Evolutionary conservation across 2,113 vertebrate genomes (phyloP).

Genomic region (Mustela lutreola): DNA sequence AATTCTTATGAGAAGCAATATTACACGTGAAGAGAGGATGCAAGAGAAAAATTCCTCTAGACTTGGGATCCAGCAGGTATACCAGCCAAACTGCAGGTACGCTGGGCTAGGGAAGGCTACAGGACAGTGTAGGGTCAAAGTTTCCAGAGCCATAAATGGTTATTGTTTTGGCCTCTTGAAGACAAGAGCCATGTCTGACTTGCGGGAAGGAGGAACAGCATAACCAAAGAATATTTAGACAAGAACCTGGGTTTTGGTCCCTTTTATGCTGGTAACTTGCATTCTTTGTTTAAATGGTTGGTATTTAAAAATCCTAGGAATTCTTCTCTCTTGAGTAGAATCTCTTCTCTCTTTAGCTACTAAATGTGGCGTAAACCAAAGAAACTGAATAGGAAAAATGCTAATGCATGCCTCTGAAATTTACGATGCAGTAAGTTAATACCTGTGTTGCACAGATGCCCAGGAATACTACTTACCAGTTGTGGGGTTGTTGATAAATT

Average conservation of each 20-base stretch:
- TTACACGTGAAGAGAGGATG: background rate
- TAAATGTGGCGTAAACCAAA: constrained; percentile 2
- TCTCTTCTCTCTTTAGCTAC: background rate
- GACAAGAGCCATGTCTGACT: background rate
- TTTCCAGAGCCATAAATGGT: background rate
- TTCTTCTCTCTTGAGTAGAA: background rate
- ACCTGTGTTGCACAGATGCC: constrained; percentile 2
- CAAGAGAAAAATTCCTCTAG: constrained; percentile 26
- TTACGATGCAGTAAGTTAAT: background rate
- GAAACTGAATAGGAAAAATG: background rate
- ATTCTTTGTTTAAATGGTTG: background rate
- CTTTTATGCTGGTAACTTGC: background rate
- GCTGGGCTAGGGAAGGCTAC: background rate
- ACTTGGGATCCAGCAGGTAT: background rate
- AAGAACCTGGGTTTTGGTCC: background rate
- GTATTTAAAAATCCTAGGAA: constrained; percentile 45
- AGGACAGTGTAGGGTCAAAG: background rate
- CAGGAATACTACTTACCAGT: constrained; percentile 12
- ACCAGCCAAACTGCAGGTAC: background rate
- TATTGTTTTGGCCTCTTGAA: background rate
- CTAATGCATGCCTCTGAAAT: background rate
- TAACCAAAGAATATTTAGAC: background rate
- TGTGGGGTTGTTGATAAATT: constrained; percentile 13
- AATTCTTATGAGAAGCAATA: constrained; percentile 36
- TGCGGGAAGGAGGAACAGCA: background rate